These are phyloP conservation scores for Apus apus DNA, from an alignment of 2,113 vertebrate genomes.

Conservation along the genomic window DNA sequence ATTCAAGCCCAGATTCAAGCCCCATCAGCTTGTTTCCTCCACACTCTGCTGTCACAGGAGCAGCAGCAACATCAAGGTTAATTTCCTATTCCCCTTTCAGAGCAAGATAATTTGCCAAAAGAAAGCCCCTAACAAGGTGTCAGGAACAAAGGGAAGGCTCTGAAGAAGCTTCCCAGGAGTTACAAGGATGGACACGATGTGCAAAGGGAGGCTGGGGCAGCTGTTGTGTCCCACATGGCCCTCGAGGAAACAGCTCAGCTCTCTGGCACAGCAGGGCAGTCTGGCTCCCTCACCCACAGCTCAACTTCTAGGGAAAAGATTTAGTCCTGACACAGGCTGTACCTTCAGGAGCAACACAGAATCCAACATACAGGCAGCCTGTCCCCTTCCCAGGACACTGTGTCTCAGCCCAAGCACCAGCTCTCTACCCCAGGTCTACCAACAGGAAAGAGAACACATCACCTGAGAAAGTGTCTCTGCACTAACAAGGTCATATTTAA, in stretches of 20 bases:
- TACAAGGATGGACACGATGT: fast-evolving
- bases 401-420: background rate
- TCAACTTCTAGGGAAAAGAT: background rate
- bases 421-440: background rate
- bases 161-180: background rate
- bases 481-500: slow-evolving; percentile 34
- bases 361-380: background rate
- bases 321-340: background rate
- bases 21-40: background rate
- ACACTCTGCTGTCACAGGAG: background rate
- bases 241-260: background rate
- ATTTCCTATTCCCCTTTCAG: background rate
- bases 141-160: background rate
- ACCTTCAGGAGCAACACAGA: background rate
- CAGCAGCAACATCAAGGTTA: background rate
- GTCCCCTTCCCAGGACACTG: background rate
- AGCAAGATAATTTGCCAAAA: background rate
- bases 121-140: background rate
- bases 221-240: fast-evolving
- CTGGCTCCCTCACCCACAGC: background rate
- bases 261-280: fast-evolving
- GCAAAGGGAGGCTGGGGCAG: background rate
- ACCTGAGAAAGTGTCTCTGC: background rate
- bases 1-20: background rate
- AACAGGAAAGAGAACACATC: background rate